Percentiles rank a stretch among this genome's conserved stretches.
Evolutionary conservation across 2,797 vertebrate genomes (phyloP).

Genomic region (Heteromormyrus szaboi): DNA sequence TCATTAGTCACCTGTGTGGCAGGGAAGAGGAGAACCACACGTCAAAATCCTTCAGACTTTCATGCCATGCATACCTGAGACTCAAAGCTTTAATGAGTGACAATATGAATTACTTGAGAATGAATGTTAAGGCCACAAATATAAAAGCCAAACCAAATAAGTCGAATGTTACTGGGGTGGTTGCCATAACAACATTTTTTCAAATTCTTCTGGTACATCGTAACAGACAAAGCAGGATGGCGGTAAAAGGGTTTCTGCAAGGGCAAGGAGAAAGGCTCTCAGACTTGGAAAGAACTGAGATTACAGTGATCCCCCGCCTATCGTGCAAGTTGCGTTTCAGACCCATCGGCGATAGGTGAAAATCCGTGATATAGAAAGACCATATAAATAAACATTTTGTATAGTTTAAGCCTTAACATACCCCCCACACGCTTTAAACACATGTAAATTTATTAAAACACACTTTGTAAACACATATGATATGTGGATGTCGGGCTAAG

Average conservation of each 20-base stretch:
- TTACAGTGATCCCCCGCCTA: background rate
- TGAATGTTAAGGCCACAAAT: background rate
- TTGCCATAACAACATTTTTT: background rate
- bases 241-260: background rate
- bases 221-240: background rate
- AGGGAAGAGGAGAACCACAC: background rate
- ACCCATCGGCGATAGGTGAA: no score
- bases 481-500: no score
- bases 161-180: background rate
- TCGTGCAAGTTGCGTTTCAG: no score
- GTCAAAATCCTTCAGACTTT: background rate
- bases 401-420: no score
- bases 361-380: no score
- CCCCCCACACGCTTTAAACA: no score
- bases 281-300: background rate
- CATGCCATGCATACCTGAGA: background rate
- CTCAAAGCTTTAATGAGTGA: background rate
- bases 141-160: background rate
- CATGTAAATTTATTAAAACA: no score
- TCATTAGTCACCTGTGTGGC: slow-evolving; percentile 80
- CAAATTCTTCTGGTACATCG: background rate
- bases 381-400: no score
- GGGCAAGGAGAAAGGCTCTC: background rate
- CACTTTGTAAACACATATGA: no score
- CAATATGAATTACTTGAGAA: background rate